These are phyloP conservation scores for Nemopilema nomurai DNA, from an alignment of 30 jellyfish, hydroid and myxozoan species.

Conservation along the genomic window DNA sequence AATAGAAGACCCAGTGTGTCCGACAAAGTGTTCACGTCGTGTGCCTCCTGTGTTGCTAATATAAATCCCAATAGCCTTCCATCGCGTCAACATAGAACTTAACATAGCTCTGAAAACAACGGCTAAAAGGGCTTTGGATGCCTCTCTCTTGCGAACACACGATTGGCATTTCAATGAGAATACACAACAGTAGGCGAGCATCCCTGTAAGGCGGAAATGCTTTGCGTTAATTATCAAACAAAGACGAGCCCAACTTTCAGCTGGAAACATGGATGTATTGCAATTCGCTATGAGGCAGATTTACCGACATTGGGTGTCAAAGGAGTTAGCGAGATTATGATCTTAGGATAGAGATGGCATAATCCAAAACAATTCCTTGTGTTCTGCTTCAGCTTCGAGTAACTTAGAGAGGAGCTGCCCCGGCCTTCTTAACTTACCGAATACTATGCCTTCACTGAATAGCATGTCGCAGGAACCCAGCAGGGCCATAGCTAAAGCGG, in stretches of 20 bases:
- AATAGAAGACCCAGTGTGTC: background rate
- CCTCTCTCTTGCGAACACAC: background rate
- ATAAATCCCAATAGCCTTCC: background rate
- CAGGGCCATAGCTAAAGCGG: no score
- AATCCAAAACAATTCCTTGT: background rate
- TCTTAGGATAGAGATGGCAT: background rate
- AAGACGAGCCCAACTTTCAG: background rate
- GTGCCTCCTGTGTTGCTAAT: slow-evolving; percentile 18
- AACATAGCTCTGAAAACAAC: background rate
- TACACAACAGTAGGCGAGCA: background rate
- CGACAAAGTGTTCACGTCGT: background rate
- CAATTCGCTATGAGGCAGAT: background rate
- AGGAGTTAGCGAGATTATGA: background rate
- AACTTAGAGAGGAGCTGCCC: background rate
- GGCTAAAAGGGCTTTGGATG: background rate
- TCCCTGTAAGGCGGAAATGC: background rate
- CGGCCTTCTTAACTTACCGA: background rate
- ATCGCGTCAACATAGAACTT: background rate
- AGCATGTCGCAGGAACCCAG: no score
- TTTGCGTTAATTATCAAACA: background rate
- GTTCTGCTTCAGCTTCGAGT: background rate
- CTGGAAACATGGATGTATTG: background rate
- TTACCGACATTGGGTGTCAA: background rate
- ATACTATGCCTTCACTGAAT: background rate
- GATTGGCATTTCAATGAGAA: background rate